Evolutionary conservation across 2,797 vertebrate genomes (phyloP).

Genomic region (Lateolabrax maculatus): DNA sequence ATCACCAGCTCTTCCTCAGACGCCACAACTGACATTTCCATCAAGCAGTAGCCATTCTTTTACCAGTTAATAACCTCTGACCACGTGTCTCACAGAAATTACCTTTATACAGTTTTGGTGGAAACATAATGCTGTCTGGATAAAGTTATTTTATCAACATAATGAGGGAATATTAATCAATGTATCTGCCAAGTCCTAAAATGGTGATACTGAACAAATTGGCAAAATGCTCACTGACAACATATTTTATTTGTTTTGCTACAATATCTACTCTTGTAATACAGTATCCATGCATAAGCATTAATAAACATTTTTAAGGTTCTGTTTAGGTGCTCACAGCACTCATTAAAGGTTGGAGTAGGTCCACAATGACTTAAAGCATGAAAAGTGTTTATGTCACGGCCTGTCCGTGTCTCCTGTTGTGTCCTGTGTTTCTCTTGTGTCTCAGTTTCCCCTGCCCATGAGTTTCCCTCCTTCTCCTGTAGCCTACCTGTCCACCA

Average conservation of each 20-base stretch:
- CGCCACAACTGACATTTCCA: background rate
- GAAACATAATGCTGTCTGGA: background rate
- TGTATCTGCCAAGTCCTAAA: background rate
- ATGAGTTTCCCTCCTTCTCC: no score
- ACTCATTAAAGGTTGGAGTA: background rate
- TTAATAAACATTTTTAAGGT: background rate
- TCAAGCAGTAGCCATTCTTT: background rate
- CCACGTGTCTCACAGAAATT: background rate
- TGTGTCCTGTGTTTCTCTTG: no score
- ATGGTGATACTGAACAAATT: background rate
- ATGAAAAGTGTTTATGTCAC: no score
- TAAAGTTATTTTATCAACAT: background rate
- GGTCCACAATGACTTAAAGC: no score
- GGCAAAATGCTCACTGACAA: background rate
- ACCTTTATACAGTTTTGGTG: background rate
- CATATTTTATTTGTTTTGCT: background rate
- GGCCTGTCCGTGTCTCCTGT: no score
- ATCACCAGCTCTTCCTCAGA: background rate
- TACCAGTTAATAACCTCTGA: background rate
- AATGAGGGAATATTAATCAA: background rate
- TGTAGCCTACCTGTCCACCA: no score
- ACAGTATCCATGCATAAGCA: background rate
- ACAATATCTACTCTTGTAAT: background rate
- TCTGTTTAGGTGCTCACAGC: background rate
- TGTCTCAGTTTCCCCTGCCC: no score